Percentiles rank a stretch among this genome's conserved stretches.
phyloP scores from a whole-genome alignment of 1,140 invertebrate species.

The Listronotus bonariensis region DNA sequence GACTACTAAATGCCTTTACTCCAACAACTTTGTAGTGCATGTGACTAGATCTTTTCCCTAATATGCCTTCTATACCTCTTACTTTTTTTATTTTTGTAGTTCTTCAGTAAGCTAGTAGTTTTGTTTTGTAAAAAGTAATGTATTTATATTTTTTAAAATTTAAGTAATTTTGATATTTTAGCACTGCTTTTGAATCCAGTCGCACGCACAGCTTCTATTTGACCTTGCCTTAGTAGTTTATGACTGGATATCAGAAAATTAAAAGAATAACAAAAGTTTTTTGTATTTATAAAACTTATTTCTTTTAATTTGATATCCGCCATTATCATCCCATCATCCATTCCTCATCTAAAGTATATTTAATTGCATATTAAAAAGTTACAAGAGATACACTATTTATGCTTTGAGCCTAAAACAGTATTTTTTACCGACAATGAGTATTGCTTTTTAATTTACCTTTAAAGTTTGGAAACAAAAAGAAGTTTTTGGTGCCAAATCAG shows the following conservation, averaged over 20 bases:
- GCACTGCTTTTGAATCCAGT: slow-evolving; percentile 34
- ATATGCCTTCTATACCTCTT: slow-evolving; percentile 3
- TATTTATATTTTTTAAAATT: not conserved
- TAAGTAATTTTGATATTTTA: slow-evolving; percentile 1
- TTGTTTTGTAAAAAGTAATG: not conserved
- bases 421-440: too few relatives aligned
- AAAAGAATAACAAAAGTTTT: not conserved
- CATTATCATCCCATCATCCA: too few relatives aligned
- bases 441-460: too few relatives aligned
- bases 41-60: slow-evolving; percentile 31
- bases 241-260: not conserved
- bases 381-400: too few relatives aligned
- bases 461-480: too few relatives aligned
- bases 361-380: too few relatives aligned
- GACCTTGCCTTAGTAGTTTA: slow-evolving; percentile 17
- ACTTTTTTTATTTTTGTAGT: slow-evolving; percentile 1
- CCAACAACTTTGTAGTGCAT: slow-evolving; percentile 31
- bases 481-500: too few relatives aligned
- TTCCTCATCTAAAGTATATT: too few relatives aligned
- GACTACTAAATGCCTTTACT: not conserved
- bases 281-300: not conserved
- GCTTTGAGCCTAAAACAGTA: too few relatives aligned
- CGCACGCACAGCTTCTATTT: slow-evolving; percentile 35
- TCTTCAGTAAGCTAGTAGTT: not conserved
- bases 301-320: too few relatives aligned